Evolutionary conservation across 2,797 vertebrate genomes (phyloP).

Genomic region (Gephyroberyx darwinii): DNA sequence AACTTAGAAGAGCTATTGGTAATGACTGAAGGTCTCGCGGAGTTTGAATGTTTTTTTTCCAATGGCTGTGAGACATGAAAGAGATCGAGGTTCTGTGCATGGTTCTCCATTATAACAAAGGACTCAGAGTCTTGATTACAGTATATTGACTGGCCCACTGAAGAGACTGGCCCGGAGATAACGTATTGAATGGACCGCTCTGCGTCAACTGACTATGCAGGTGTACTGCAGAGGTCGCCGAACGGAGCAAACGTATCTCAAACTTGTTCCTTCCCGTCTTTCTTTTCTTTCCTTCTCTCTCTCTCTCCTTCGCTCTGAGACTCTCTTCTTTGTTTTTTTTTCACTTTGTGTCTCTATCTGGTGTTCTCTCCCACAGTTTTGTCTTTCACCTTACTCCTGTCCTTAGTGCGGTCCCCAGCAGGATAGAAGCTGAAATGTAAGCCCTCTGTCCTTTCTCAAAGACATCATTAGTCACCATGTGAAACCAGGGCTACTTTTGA

Average conservation of each 20-base stretch:
- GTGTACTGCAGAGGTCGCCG: constrained; percentile 33
- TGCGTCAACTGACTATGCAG: constrained; percentile 38
- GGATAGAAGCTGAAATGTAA: constrained; percentile 46
- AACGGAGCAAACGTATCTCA: neutral
- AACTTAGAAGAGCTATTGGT: too few relatives aligned
- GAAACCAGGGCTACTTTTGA: neutral
- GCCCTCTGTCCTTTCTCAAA: constrained; percentile 22
- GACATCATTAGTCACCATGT: constrained; percentile 2
- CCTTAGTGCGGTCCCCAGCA: constrained; percentile 41
- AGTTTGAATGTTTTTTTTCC: too few relatives aligned
- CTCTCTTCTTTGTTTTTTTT: neutral
- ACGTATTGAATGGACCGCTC: constrained; percentile 2
- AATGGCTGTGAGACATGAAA: too few relatives aligned
- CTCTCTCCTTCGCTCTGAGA: neutral
- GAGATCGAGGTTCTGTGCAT: neutral
- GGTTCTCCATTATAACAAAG: constrained; percentile 32
- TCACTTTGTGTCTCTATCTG: neutral
- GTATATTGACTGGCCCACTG: too few relatives aligned
- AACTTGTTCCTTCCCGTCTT: neutral
- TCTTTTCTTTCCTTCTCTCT: neutral
- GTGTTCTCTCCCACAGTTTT: constrained; percentile 32
- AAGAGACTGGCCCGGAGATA: constrained; percentile 3
- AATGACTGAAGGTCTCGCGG: too few relatives aligned
- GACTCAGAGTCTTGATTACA: constrained; percentile 35
- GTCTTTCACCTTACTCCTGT: constrained; percentile 33